These are phyloP conservation scores for Subacronicta megacephala DNA, from an alignment of 2,888 invertebrate genomes.

Conservation along the genomic window DNA sequence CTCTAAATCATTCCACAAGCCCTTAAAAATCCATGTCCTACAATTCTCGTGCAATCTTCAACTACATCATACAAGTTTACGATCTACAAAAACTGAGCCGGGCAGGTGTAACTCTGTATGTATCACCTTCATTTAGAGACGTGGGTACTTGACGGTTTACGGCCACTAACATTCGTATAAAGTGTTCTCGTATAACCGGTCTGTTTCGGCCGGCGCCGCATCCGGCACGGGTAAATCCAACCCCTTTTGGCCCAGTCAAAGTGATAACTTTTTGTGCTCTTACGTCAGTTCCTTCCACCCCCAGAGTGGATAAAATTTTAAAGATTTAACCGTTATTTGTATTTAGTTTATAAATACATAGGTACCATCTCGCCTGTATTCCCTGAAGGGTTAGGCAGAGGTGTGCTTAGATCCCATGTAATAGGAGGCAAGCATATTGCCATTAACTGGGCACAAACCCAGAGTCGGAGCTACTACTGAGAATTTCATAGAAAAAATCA, in stretches of 20 bases:
- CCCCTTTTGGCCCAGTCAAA: slow-evolving; percentile 37
- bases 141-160: slow-evolving; percentile 56
- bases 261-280: slow-evolving; percentile 55
- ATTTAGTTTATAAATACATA: no score
- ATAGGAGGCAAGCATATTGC: no score
- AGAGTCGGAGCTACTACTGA: no score
- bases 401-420: no score
- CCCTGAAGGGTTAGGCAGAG: no score
- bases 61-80: slow-evolving; percentile 43
- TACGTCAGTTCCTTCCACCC: no score
- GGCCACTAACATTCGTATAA: slow-evolving; percentile 55
- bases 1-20: background rate
- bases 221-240: slow-evolving; percentile 46
- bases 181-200: slow-evolving; percentile 53
- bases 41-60: slow-evolving; percentile 41
- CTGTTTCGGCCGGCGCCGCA: slow-evolving; percentile 34
- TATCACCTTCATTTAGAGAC: slow-evolving; percentile 52
- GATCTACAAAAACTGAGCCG: slow-evolving; percentile 46
- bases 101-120: slow-evolving; percentile 53
- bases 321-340: no score
- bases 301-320: no score
- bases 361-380: no score
- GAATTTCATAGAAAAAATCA: no score
- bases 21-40: background rate
- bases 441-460: no score